phyloP scores from a whole-genome alignment of 1,140 invertebrate species.

The Drosophila quadrilineata region DNA sequence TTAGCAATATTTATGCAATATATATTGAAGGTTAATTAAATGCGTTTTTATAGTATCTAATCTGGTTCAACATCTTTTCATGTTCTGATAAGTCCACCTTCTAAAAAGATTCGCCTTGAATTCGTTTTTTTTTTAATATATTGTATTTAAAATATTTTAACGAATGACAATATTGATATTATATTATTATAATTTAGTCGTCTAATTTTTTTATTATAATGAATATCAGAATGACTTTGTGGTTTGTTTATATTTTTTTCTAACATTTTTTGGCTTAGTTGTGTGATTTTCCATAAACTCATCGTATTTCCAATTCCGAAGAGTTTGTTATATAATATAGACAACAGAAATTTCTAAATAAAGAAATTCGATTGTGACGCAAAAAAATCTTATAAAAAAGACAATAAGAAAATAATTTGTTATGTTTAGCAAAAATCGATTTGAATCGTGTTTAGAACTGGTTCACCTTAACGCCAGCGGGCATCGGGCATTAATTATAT shows the following conservation, averaged over 20 bases:
- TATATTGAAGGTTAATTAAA: conserved; percentile 6
- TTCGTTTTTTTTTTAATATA: too few species aligned
- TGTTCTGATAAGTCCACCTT: too few species aligned
- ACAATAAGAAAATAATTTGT: conserved; percentile 4
- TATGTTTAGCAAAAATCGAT: conserved; percentile 24
- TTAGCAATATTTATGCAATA: background rate
- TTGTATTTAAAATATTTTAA: too few species aligned
- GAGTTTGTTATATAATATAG: conserved; percentile 6
- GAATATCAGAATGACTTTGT: background rate
- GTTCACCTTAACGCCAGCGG: conserved; percentile 31
- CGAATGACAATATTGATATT: too few species aligned
- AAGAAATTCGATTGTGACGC: conserved; percentile 15
- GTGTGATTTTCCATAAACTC: background rate
- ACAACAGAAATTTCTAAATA: conserved; percentile 1
- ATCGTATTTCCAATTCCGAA: conserved; percentile 18
- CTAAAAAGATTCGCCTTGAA: too few species aligned
- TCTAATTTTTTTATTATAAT: background rate
- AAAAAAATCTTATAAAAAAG: background rate
- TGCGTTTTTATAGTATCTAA: background rate
- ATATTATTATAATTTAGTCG: background rate
- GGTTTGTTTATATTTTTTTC: too few species aligned
- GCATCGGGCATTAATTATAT: conserved; percentile 45
- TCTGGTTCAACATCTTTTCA: background rate
- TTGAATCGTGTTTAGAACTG: conserved; percentile 41
- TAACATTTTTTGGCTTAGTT: too few species aligned